Evolutionary conservation across 2,888 invertebrate genomes (phyloP).

Genomic region (Himalopsyche japonica): DNA sequence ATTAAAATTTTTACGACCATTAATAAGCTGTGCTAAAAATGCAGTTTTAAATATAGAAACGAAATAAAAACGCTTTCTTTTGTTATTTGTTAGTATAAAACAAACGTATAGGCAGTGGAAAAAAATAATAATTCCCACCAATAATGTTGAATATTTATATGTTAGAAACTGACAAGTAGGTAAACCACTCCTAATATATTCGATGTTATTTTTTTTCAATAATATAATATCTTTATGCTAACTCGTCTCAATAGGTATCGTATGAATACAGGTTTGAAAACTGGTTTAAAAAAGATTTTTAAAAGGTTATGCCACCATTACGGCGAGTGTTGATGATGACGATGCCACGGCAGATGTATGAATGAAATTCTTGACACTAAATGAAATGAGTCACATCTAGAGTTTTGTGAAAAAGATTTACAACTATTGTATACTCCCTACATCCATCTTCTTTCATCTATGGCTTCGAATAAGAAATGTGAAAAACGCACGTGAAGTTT

Average conservation of each 20-base stretch:
- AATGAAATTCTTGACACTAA: neutral
- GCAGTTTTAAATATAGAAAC: no score
- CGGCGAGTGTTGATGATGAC: neutral
- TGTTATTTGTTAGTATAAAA: no score
- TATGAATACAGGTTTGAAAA: neutral
- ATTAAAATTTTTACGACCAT: no score
- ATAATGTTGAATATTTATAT: no score
- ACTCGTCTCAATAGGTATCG: neutral
- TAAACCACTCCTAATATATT: neutral
- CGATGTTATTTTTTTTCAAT: neutral
- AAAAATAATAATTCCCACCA: no score
- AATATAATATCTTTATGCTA: no score
- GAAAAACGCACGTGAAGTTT: neutral
- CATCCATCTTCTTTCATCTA: neutral
- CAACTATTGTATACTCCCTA: neutral
- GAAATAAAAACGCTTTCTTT: no score
- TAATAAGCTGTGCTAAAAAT: no score
- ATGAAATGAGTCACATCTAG: neutral
- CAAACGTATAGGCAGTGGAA: no score
- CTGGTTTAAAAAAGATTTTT: neutral
- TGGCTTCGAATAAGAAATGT: neutral
- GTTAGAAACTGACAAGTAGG: neutral
- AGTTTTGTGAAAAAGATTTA: neutral
- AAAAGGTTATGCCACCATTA: neutral
- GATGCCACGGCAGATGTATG: neutral